Conservation (phyloP, 2,888 invertebrate species). For the Resseliella maxima region DNA sequence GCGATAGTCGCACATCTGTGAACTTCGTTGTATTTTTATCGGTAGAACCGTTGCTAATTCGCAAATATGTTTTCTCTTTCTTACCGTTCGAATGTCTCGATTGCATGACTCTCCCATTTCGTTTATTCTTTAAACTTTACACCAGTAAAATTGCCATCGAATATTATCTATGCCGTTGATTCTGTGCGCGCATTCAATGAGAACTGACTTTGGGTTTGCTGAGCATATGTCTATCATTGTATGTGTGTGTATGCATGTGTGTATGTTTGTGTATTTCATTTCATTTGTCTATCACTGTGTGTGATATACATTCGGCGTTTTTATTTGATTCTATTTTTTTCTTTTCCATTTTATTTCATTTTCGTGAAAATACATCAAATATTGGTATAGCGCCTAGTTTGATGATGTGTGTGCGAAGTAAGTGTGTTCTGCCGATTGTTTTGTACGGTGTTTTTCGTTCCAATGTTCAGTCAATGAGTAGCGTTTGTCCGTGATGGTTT, state of each 20-base stretch:
- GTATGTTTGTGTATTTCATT: too few species aligned
- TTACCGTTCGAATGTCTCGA: too few species aligned
- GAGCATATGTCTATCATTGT: not conserved
- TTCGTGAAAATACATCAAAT: too few species aligned
- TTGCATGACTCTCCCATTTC: not conserved
- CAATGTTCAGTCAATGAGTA: conserved; percentile 37
- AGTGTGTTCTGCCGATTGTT: not conserved
- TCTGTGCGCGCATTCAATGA: conserved; percentile 14
- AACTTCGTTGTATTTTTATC: not conserved
- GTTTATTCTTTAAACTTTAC: not conserved
- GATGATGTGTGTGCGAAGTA: not conserved
- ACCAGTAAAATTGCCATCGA: not conserved
- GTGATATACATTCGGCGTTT: not conserved
- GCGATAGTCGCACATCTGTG: too few species aligned
- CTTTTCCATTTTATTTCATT: not conserved
- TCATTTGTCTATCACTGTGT: too few species aligned
- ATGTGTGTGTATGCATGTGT: not conserved
- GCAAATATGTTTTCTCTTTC: not conserved
- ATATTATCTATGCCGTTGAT: not conserved
- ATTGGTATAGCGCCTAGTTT: too few species aligned
- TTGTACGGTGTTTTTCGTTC: conserved; percentile 24
- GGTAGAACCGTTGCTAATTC: not conserved
- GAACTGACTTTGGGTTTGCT: not conserved
- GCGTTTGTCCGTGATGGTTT: conserved; percentile 24
- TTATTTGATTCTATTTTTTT: not conserved